Evolutionary conservation across 2,888 invertebrate species (phyloP).

Genomic region (Nomada ruficornis): DNA sequence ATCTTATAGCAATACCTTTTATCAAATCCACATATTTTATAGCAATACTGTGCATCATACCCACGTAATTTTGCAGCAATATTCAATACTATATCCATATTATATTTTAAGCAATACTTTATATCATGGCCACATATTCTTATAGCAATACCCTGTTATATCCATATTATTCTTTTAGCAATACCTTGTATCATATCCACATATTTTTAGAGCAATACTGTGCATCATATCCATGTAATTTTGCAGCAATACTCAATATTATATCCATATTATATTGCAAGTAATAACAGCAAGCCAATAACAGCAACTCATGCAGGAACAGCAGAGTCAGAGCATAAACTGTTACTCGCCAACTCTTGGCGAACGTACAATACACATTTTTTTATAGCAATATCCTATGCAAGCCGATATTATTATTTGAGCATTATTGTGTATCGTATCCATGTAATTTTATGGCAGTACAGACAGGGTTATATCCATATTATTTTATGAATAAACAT

Average conservation of each 20-base stretch:
- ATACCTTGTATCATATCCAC: slow-evolving; percentile 6
- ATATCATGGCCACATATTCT: neutral
- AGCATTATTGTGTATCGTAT: neutral
- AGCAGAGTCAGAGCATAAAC: too few relatives aligned
- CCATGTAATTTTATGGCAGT: slow-evolving; percentile 9
- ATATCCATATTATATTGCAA: too few relatives aligned
- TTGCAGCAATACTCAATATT: too few relatives aligned
- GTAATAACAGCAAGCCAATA: too few relatives aligned
- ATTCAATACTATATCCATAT: neutral
- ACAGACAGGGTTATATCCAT: neutral
- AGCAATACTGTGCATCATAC: too few relatives aligned
- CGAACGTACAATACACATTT: neutral
- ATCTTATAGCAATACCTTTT: too few relatives aligned
- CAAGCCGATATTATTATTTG: neutral
- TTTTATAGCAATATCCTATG: neutral
- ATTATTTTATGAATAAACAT: neutral
- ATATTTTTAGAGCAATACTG: neutral
- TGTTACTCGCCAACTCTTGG: too few relatives aligned
- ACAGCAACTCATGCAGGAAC: too few relatives aligned
- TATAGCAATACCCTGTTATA: slow-evolving; percentile 22
- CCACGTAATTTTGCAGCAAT: neutral
- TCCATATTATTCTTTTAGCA: neutral
- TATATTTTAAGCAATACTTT: slow-evolving; percentile 13
- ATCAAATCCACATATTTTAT: too few relatives aligned
- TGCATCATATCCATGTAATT: neutral